These are phyloP conservation scores for Pseudomyrmex dendroicus DNA, from an alignment of 1,140 invertebrate genomes.

Conservation along the genomic window DNA sequence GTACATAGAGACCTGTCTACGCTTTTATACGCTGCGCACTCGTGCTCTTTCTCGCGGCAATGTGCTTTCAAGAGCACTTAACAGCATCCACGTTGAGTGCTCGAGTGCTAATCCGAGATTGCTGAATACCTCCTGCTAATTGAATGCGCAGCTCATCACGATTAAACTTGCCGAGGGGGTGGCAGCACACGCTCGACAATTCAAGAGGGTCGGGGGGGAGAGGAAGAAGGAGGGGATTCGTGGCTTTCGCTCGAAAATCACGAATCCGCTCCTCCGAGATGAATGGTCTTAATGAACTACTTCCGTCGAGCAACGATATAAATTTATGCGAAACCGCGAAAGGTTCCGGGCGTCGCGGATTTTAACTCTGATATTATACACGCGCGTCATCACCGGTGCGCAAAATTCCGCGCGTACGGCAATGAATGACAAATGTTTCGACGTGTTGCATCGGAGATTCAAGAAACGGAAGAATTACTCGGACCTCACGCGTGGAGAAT, in stretches of 20 bases:
- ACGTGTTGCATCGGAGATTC: constrained; percentile 16
- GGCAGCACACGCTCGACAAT: constrained; percentile 50
- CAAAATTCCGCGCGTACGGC: neutral
- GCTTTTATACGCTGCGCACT: constrained; percentile 52
- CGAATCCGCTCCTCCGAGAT: constrained; percentile 7
- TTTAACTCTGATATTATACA: constrained; percentile 22
- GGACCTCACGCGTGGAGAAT: constrained; percentile 47
- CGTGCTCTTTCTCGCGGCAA: constrained; percentile 54
- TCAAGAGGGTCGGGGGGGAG: neutral
- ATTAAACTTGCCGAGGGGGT: constrained; percentile 60
- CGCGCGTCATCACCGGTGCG: neutral
- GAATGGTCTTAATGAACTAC: constrained; percentile 51
- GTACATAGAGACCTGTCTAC: constrained; percentile 21
- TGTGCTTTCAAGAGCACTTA: constrained; percentile 65
- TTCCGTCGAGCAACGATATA: constrained; percentile 3
- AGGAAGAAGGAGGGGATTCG: neutral
- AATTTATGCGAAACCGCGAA: constrained; percentile 2
- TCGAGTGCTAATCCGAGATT: constrained; percentile 69
- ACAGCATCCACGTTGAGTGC: constrained; percentile 54
- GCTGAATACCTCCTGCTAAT: constrained; percentile 71
- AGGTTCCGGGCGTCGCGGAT: neutral
- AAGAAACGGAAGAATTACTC: constrained; percentile 26
- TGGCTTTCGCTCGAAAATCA: constrained; percentile 46
- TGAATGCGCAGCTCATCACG: constrained; percentile 61
- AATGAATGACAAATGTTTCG: constrained; percentile 43